A percentile compares a stretch with the other conserved stretches of the same genome.
These are phyloP conservation scores for Sebastes miniatus DNA, from an alignment of 2,797 vertebrate genomes.

Conservation along the genomic window DNA sequence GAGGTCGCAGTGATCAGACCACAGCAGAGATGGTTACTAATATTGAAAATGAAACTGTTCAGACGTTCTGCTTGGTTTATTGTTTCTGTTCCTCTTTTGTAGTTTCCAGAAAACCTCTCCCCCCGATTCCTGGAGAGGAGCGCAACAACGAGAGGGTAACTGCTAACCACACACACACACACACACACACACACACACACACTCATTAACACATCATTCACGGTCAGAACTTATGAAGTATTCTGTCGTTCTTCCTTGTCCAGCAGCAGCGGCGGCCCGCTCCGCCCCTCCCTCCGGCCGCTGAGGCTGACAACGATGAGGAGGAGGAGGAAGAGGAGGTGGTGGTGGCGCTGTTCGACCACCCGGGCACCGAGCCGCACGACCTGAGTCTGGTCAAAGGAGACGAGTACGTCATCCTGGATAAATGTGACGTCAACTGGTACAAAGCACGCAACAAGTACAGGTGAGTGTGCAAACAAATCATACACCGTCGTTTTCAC, in stretches of 20 bases:
- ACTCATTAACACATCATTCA: not conserved
- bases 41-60: not conserved
- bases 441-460: slow-evolving; percentile 88
- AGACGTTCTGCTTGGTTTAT: not conserved
- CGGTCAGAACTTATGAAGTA: not conserved
- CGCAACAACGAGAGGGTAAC: slow-evolving; percentile 9
- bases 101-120: slow-evolving; percentile 88
- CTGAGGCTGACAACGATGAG: rapidly evolving
- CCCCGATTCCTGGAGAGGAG: slow-evolving; percentile 78
- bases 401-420: slow-evolving; percentile 87
- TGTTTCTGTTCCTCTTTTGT: slow-evolving; percentile 59
- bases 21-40: rapidly evolving
- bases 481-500: too few species aligned
- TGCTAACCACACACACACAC: not conserved
- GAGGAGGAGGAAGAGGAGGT: slow-evolving; percentile 73
- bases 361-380: slow-evolving; percentile 86
- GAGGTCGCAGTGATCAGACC: not conserved
- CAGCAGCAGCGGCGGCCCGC: slow-evolving; percentile 51
- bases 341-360: slow-evolving; percentile 91
- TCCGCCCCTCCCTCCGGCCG: slow-evolving; percentile 39
- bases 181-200: slow-evolving; percentile 11
- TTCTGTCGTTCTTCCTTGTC: not conserved
- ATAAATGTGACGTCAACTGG: slow-evolving; percentile 90
- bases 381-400: slow-evolving; percentile 88
- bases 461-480: slow-evolving; percentile 72